Base-by-base conservation (phyloP, 2,797 vertebrate genomes). In the Rousettus madagascariensis region DNA sequence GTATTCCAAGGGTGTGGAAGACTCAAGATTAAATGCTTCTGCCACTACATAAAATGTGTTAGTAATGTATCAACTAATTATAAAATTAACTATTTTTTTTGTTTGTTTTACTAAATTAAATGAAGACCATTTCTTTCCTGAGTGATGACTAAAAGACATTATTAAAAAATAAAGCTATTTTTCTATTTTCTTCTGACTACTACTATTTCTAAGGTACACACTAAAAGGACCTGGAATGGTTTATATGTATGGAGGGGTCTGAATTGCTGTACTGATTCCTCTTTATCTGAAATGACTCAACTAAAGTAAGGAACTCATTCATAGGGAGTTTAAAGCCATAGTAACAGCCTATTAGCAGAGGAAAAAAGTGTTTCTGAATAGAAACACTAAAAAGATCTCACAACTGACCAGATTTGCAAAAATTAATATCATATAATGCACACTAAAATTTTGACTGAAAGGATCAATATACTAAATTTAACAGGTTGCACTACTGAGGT, bases 1-100 rank as follows among this genome's bases (percentile, higher is more conserved):
- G 71, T 95, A 96, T 96, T 95, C 85, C 89, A 87, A 86, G 90
- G 74, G 12, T 72, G 24, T 49, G 55, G 78, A 90, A 36, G 43
- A 96, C 10, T 86, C 69, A 68, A 36, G 26, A 96, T 93, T 93
- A 90, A 95, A 97, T 93, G 82, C 16, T 43, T 93, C 68, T 65
- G 49, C 41, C 13, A 87, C 65, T 91, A 86, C 19, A 77, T 82
- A 92, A 96, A 94, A 94, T 63, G 78, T 95, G 28, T 92, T 86
- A 89, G 75, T 71, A 93, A 95, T 84, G 20, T 79, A 86, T 86
- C 38, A 55, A 96, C 53, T 92, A 72, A 92, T 87, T 86, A 83
- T 79, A 82, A 79, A 41, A 75, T 80, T 79, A 94, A 88, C 10
- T 66, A 55, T 65, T 63, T 65, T 90, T 66, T 90, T 83, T 93